These are phyloP conservation scores for Porites australiensis DNA, from an alignment of 64 coral and sea anemone species.

Conservation along the genomic window DNA sequence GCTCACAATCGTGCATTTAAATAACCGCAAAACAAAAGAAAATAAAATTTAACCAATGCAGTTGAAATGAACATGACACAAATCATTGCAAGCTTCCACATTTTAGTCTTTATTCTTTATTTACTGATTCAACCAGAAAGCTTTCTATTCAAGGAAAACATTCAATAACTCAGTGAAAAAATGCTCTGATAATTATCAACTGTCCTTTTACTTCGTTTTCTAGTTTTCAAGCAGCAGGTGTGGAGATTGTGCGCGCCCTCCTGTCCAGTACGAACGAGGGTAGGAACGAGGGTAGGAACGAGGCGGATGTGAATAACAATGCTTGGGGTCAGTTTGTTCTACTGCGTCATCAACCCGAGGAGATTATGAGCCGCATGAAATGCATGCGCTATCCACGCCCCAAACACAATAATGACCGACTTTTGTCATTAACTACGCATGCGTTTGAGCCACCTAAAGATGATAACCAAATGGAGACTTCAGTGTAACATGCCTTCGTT, in stretches of 20 bases:
- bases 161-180: no score
- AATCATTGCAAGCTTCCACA: no score
- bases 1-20: no score
- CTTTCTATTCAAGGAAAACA: no score
- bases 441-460: neutral
- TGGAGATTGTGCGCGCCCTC: neutral
- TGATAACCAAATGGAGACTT: neutral
- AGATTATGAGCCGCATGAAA: constrained; percentile 12
- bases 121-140: no score
- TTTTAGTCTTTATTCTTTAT: no score
- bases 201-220: neutral
- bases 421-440: neutral
- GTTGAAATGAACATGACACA: no score
- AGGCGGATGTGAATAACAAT: neutral
- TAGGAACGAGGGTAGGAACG: neutral
- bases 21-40: no score
- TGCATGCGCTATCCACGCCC: neutral
- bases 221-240: neutral
- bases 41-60: no score
- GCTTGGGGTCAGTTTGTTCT: neutral
- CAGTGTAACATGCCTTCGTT: neutral
- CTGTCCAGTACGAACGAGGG: neutral
- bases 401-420: neutral
- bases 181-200: neutral
- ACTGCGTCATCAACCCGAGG: neutral